Conservation (phyloP, 2,797 vertebrate species). For the Alcedo atthis region DNA sequence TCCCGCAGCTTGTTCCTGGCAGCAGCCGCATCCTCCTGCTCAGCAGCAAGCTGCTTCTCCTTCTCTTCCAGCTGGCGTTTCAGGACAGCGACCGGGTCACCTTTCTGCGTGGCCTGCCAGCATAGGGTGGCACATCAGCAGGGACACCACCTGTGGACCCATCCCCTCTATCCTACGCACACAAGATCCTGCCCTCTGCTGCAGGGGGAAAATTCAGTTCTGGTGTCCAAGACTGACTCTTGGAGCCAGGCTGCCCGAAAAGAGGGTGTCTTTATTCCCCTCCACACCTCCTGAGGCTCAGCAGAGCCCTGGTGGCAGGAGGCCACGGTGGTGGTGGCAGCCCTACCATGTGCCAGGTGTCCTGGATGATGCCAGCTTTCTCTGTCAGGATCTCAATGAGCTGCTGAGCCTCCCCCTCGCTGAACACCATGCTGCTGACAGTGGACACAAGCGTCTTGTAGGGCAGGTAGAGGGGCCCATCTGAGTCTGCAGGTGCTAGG, state of each 20-base stretch:
- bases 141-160: neutral
- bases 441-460: slow-evolving; percentile 91
- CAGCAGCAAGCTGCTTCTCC: slow-evolving; percentile 87
- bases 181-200: neutral
- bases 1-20: slow-evolving; percentile 89
- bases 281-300: rapidly evolving
- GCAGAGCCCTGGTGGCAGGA: neutral
- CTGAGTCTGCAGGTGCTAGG: slow-evolving; percentile 71
- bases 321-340: neutral
- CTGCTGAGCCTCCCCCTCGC: slow-evolving; percentile 88
- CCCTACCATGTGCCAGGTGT: slow-evolving; percentile 92
- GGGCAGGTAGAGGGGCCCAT: slow-evolving; percentile 86
- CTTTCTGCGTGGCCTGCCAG: slow-evolving; percentile 91
- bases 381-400: slow-evolving; percentile 94
- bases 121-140: neutral
- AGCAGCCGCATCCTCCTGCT: slow-evolving; percentile 86
- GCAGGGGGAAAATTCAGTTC: neutral
- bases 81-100: slow-evolving; percentile 87
- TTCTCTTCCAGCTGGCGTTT: slow-evolving; percentile 94
- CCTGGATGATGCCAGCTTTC: slow-evolving; percentile 87
- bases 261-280: neutral
- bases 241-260: neutral
- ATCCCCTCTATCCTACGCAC: rapidly evolving
- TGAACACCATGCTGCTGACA: slow-evolving; percentile 90
- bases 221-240: neutral